Evolutionary conservation across 2,888 invertebrate genomes (phyloP).

Genomic region (Isotomurus palustris): DNA sequence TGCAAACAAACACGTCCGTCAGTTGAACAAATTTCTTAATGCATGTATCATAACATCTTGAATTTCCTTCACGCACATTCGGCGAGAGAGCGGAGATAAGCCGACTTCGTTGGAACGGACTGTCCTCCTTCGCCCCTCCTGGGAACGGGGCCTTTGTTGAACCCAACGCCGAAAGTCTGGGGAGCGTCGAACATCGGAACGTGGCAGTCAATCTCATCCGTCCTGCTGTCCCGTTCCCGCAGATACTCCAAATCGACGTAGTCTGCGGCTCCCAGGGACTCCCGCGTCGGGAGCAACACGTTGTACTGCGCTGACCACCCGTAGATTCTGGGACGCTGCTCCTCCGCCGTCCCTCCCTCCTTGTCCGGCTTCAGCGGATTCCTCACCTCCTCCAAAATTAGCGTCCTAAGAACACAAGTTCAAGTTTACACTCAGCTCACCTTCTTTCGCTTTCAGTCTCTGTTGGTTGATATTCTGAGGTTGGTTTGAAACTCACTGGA

Average conservation of each 20-base stretch:
- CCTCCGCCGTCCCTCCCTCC: no score
- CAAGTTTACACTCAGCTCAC: neutral
- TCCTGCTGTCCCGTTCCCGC: slow-evolving; percentile 8
- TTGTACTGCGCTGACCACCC: slow-evolving; percentile 35
- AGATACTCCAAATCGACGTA: slow-evolving; percentile 26
- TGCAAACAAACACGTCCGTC: no score
- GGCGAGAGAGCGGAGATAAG: no score
- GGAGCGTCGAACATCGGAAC: slow-evolving; percentile 20
- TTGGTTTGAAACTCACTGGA: slow-evolving; percentile 17
- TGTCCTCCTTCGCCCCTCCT: no score
- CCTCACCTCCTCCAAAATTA: slow-evolving; percentile 21
- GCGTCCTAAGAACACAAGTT: slow-evolving; percentile 3
- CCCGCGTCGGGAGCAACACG: slow-evolving; percentile 17
- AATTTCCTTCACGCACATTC: no score
- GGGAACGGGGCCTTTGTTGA: slow-evolving; percentile 18
- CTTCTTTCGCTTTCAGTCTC: neutral
- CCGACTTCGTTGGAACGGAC: neutral
- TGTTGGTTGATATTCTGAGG: neutral
- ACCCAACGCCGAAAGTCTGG: neutral
- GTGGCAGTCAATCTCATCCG: slow-evolving; percentile 21
- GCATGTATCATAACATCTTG: no score
- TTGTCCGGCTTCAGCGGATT: slow-evolving; percentile 9
- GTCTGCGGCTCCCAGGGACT: slow-evolving; percentile 23
- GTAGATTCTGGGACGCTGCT: slow-evolving; percentile 5
- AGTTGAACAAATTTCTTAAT: no score